Evolutionary conservation across 2,797 vertebrate species (phyloP).

Genomic region (Lepus oiostolus): DNA sequence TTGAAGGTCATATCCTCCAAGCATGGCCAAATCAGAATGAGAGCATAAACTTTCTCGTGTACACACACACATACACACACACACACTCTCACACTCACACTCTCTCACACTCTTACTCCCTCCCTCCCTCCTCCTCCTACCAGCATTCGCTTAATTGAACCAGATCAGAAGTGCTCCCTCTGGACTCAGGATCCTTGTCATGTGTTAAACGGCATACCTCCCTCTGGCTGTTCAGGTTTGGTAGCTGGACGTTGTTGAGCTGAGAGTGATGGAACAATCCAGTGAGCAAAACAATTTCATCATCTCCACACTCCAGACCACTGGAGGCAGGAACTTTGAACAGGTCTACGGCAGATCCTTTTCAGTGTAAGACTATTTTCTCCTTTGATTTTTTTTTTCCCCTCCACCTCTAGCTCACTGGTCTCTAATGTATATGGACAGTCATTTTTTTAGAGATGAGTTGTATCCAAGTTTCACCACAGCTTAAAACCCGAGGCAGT

Average conservation of each 20-base stretch:
- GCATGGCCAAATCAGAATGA: neutral
- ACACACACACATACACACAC: neutral
- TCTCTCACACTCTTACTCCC: neutral
- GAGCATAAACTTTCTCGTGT: neutral
- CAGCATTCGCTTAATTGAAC: neutral
- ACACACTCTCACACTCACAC: neutral
- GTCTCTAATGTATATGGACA: neutral
- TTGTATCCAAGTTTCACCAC: neutral
- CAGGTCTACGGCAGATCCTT: neutral
- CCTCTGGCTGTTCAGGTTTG: neutral
- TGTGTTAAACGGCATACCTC: neutral
- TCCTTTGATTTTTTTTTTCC: neutral
- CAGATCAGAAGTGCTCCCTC: neutral
- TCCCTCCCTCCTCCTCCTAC: neutral
- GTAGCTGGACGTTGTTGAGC: neutral
- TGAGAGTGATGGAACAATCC: neutral
- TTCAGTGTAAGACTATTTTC: neutral
- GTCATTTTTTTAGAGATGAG: neutral
- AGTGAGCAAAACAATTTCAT: neutral
- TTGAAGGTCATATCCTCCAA: neutral
- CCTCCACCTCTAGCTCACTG: neutral
- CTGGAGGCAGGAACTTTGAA: neutral
- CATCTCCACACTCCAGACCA: neutral
- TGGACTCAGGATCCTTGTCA: neutral
- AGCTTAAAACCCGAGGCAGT: constrained; percentile 28